Conservation (phyloP, 2,888 invertebrate species). For the Zygothrica quintamaculata region DNA sequence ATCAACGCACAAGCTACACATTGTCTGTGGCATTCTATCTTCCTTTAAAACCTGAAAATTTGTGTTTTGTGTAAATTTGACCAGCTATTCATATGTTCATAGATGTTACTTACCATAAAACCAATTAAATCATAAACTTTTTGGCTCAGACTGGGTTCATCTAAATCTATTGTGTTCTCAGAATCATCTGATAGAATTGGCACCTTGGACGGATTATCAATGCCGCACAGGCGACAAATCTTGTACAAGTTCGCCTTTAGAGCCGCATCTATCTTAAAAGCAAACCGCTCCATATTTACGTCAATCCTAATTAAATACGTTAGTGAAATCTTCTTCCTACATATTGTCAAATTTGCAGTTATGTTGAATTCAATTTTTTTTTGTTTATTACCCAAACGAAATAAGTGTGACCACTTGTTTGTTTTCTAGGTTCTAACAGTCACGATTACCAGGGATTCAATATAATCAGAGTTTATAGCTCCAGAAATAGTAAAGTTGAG, state of each 20-base stretch:
- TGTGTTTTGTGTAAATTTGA: no score
- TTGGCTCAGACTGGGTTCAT: conserved; percentile 81
- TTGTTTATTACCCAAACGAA: conserved; percentile 64
- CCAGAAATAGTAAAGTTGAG: no score
- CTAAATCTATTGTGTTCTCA: conserved; percentile 64
- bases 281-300: conserved; percentile 81
- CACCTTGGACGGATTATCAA: conserved; percentile 83
- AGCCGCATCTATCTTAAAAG: conserved; percentile 83
- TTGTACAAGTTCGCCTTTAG: conserved; percentile 83
- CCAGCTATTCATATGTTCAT: no score
- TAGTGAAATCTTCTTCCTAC: conserved; percentile 28
- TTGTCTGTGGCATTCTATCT: conserved; percentile 87
- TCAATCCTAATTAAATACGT: neutral
- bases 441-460: conserved; percentile 25
- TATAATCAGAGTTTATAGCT: no score
- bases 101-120: conserved; percentile 74
- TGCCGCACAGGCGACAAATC: conserved; percentile 84
- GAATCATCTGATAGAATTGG: conserved; percentile 65
- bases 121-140: conserved; percentile 82
- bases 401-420: conserved; percentile 34
- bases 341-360: conserved; percentile 42
- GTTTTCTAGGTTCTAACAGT: neutral
- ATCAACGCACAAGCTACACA: conserved; percentile 87
- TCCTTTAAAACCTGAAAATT: conserved; percentile 85
- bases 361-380: conserved; percentile 39